Base-by-base conservation (phyloP, 2,888 invertebrate species). In the Oconnorella tubifera region DNA sequence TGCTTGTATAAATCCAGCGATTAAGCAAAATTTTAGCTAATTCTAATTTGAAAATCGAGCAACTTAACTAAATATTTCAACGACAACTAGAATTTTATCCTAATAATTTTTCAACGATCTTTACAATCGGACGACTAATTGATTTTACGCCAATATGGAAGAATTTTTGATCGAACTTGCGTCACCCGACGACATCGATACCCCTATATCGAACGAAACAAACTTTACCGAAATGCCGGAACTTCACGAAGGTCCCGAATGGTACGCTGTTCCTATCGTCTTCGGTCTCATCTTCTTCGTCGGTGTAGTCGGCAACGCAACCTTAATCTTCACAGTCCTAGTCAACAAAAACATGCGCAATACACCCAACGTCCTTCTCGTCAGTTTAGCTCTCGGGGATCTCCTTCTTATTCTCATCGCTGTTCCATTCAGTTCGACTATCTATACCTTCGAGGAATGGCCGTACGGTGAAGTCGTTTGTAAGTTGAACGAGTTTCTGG, bases 371-470 rank as follows among this genome's bases (percentile, higher is more conserved):
- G 90, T 89, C 84, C 79, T 81, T 85, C 90, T 90, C 74, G 91
- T 91, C 69, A 91, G 90, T 0, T 79, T 93, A 70, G 91, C 92
- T 0, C 80, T 91, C 6, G 92, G 92, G 0, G 93, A 93, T 81
- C 85, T 93, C n/a, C 77, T 87, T 68, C 89, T 92, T 1, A 89
- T 92, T 76, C 81, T 92, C 66, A 89, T 89, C 0, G 89, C 90
- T 63, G 90, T 92, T 4, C 92, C 92, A 0, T 89, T 91, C 69
- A 86, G 90, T 0, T 89, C 91, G 0, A 89, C 90, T 1, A 86
- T 92, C 19, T 95, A 92, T 83, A 90, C 91, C 0, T 83, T 92
- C 68, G 89, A 90, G 70, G 89, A 89, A 0, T 95, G 92, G 92
- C 93, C 93, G 0, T 95, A 90, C 86, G 94, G 94, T 1, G 86